A percentile compares a stretch with the other conserved stretches of the same genome.
These are phyloP conservation scores for Hoplostethus atlanticus DNA, from an alignment of 2,797 vertebrate genomes.

Conservation along the genomic window DNA sequence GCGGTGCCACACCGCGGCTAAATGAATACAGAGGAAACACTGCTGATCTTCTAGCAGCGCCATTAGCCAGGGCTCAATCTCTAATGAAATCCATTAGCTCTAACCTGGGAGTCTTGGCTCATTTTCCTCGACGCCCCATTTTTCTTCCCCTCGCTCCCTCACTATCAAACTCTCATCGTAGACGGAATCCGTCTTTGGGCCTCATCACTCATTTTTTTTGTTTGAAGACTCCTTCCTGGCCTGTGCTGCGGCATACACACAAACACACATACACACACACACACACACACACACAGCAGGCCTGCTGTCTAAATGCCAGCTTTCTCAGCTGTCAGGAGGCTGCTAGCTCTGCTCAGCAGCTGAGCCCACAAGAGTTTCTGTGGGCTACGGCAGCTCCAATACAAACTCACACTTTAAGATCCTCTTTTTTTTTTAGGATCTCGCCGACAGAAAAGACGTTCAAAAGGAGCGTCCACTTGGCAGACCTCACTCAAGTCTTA, in stretches of 20 bases:
- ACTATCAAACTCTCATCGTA: constrained; percentile 53
- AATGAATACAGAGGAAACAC: constrained; percentile 32
- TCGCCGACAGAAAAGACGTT: constrained; percentile 50
- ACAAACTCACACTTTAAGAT: constrained; percentile 63
- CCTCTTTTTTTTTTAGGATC: constrained; percentile 58
- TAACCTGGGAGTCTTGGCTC: constrained; percentile 49
- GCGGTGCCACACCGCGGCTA: constrained; percentile 19
- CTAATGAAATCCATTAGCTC: constrained; percentile 68
- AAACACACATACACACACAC: constrained; percentile 1
- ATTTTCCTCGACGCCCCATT: constrained; percentile 44
- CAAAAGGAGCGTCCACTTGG: constrained; percentile 63
- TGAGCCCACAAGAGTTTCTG: constrained; percentile 44
- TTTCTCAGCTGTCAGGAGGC: constrained; percentile 65
- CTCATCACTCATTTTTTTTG: constrained; percentile 54
- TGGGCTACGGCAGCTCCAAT: constrained; percentile 59
- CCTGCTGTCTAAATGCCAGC: constrained; percentile 45
- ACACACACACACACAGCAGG: constrained; percentile 22
- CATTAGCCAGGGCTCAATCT: constrained; percentile 58
- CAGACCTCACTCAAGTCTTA: constrained; percentile 63
- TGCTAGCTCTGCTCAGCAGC: constrained; percentile 66
- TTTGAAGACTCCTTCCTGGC: constrained; percentile 64
- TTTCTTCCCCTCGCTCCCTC: constrained; percentile 48
- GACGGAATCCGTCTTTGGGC: constrained; percentile 62
- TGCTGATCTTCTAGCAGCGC: constrained; percentile 34
- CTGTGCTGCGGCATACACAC: constrained; percentile 53